phyloP scores from a whole-genome alignment of 2,888 invertebrate genomes.

The Amorpha juglandis region DNA sequence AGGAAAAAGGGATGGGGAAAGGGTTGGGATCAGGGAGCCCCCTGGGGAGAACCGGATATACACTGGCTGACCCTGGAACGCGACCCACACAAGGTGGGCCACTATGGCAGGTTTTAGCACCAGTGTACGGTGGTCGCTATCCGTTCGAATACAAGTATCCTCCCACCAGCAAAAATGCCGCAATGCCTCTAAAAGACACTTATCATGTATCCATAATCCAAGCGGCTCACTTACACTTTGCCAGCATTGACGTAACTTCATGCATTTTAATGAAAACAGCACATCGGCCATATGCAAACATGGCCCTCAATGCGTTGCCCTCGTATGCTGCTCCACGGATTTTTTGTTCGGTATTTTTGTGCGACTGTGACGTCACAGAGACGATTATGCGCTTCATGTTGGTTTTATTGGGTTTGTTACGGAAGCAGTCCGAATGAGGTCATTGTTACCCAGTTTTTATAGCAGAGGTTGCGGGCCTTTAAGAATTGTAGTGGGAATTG shows the following conservation, averaged over 20 bases:
- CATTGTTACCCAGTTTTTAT: background rate
- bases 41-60: no score
- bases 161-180: no score
- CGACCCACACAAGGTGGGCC: no score
- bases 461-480: no score
- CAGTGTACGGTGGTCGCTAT: no score
- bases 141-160: no score
- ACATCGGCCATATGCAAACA: slow-evolving; percentile 59
- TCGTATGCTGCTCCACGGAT: slow-evolving; percentile 41
- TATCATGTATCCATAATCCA: background rate
- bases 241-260: slow-evolving; percentile 53
- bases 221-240: slow-evolving; percentile 37
- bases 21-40: no score
- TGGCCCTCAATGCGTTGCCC: slow-evolving; percentile 52
- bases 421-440: background rate
- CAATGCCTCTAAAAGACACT: background rate
- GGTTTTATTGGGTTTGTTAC: slow-evolving; percentile 1
- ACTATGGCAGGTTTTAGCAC: no score
- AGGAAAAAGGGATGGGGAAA: no score
- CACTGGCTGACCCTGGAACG: no score
- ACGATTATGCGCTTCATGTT: background rate
- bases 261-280: slow-evolving; percentile 75
- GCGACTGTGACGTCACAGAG: slow-evolving; percentile 3
- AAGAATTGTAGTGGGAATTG: no score
- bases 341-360: slow-evolving; percentile 40